phyloP scores from a whole-genome alignment of 1,140 invertebrate genomes.

The Lepidurus couesii region DNA sequence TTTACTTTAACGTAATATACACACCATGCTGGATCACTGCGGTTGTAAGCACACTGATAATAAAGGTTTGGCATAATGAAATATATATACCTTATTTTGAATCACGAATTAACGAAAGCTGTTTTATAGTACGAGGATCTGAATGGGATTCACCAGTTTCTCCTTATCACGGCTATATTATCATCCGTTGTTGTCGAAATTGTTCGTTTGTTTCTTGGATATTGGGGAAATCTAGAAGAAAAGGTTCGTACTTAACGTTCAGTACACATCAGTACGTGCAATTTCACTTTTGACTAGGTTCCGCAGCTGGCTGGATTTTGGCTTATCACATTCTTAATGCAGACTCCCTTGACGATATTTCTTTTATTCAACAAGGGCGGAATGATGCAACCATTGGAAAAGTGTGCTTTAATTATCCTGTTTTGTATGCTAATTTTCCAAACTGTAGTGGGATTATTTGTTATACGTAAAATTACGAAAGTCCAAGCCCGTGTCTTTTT shows the following conservation, averaged over 20 bases:
- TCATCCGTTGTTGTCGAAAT: not conserved
- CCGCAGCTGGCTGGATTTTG: not conserved
- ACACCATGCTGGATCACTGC: not conserved
- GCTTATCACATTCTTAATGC: not conserved
- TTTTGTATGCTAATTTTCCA: constrained; percentile 1
- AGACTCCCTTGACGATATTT: not conserved
- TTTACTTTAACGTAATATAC: not conserved
- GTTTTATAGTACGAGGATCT: not conserved
- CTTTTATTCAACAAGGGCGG: not conserved
- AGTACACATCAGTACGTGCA: not conserved
- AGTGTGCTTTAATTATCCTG: not conserved
- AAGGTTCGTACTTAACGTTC: not conserved
- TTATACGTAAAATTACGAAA: not conserved
- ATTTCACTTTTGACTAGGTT: not conserved
- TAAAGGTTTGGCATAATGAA: not conserved
- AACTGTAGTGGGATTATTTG: not conserved
- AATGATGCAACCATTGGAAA: not conserved
- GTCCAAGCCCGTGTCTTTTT: not conserved
- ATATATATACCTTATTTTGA: not conserved
- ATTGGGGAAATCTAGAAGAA: not conserved
- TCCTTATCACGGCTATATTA: not conserved
- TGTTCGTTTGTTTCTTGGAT: not conserved
- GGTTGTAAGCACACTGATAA: not conserved
- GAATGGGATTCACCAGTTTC: not conserved
- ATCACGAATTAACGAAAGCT: not conserved